These are phyloP conservation scores for Falco cherrug DNA, from an alignment of 2,797 vertebrate genomes.

Conservation along the genomic window DNA sequence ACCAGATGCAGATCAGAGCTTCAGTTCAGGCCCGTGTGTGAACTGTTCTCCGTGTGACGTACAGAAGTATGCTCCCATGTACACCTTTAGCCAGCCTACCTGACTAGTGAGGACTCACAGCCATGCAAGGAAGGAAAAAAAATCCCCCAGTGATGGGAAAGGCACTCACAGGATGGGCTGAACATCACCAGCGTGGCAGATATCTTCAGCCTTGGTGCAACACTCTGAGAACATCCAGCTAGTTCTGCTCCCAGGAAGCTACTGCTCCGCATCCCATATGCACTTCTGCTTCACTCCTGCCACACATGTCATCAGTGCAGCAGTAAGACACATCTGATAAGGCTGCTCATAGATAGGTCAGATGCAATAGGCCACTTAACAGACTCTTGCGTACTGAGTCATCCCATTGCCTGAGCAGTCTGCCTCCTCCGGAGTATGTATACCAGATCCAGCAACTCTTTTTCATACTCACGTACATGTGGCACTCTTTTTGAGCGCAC, in stretches of 20 bases:
- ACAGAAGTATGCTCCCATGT: rapidly evolving
- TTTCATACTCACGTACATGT: rapidly evolving
- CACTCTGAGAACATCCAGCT: background rate
- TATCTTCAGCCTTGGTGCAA: background rate
- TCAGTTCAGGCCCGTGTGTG: rapidly evolving
- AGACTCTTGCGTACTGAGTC: background rate
- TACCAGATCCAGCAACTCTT: background rate
- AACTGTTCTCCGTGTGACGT: rapidly evolving
- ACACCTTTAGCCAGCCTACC: background rate
- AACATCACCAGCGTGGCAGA: background rate
- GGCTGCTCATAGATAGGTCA: background rate
- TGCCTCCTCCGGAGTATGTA: background rate
- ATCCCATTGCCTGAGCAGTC: background rate
- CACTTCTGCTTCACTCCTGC: background rate
- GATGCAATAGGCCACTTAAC: rapidly evolving
- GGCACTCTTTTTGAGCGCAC: background rate
- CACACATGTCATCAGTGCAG: background rate
- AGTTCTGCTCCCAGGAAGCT: conserved; percentile 1
- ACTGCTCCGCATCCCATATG: conserved; percentile 7
- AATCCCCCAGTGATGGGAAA: rapidly evolving
- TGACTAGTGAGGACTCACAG: rapidly evolving
- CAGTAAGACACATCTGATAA: background rate
- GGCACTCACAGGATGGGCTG: conserved; percentile 39
- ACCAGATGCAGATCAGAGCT: background rate
- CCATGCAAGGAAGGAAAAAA: background rate